phyloP scores from a whole-genome alignment of 1,140 invertebrate species.

The Drosophila miranda region DNA sequence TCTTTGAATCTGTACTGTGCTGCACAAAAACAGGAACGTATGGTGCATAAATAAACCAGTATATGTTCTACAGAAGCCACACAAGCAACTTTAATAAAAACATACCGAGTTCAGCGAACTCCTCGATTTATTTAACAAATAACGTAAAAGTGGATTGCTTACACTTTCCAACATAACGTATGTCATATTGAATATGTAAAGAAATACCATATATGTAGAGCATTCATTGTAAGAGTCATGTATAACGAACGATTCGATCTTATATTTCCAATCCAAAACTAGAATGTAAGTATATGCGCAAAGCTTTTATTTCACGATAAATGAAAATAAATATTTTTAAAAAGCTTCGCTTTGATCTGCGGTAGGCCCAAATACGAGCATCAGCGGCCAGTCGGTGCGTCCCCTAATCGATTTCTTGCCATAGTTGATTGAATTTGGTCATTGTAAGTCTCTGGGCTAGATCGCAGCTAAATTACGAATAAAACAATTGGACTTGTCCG shows the following conservation, averaged over 20 bases:
- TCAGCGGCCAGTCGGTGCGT: background rate
- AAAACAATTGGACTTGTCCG: constrained; percentile 23
- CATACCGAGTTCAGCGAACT: constrained; percentile 14
- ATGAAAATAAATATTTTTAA: constrained; percentile 32
- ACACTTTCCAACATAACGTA: background rate
- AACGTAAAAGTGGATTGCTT: background rate
- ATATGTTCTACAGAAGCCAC: background rate
- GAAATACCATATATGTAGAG: constrained; percentile 3
- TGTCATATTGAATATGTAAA: constrained; percentile 24
- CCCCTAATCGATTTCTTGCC: constrained; percentile 19
- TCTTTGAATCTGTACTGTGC: constrained; percentile 14
- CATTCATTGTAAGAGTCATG: background rate
- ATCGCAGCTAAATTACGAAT: constrained; percentile 6
- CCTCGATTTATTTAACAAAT: constrained; percentile 2
- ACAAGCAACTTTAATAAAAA: constrained; percentile 25
- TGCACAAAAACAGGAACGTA: constrained; percentile 9
- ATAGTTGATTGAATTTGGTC: constrained; percentile 44
- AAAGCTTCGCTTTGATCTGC: constrained; percentile 7
- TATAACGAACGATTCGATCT: constrained; percentile 3
- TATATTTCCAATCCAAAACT: constrained; percentile 1
- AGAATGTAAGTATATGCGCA: constrained; percentile 5
- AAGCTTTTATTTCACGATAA: background rate
- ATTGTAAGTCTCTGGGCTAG: constrained; percentile 16
- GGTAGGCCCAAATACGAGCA: constrained; percentile 18
- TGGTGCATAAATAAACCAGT: too few relatives aligned